Evolutionary conservation across 2,888 invertebrate species (phyloP).

Genomic region (Cantharis nigra): DNA sequence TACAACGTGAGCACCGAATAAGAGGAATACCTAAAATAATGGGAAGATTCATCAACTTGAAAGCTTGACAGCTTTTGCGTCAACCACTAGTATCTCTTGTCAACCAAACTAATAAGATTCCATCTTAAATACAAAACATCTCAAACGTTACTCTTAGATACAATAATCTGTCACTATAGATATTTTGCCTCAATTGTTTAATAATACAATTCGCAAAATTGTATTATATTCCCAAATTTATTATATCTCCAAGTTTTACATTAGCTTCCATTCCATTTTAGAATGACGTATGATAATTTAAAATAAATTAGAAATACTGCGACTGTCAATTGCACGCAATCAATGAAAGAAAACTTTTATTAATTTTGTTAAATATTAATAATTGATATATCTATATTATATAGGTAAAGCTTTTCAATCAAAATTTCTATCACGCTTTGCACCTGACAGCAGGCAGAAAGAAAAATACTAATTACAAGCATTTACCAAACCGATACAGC

Average conservation of each 20-base stretch:
- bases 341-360: conserved; percentile 9
- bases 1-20: conserved; percentile 13
- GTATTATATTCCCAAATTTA: not conserved
- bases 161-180: conserved; percentile 2
- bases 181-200: not conserved
- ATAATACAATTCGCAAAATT: not conserved
- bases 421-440: conserved; percentile 9
- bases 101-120: conserved; percentile 23
- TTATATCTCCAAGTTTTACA: not conserved
- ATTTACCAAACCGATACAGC: not conserved
- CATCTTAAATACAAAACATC: conserved; percentile 25
- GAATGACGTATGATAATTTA: not conserved
- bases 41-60: conserved; percentile 24
- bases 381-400: not conserved
- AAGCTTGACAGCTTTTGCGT: conserved; percentile 20
- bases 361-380: not conserved
- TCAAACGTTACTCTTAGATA: conserved; percentile 10
- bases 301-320: conserved; percentile 4
- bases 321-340: not conserved
- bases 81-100: conserved; percentile 23
- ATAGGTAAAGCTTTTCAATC: conserved; percentile 2
- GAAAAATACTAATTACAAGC: not conserved
- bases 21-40: conserved; percentile 24
- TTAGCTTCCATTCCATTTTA: not conserved
- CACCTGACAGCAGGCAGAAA: conserved; percentile 16